phyloP scores from a whole-genome alignment of 2,113 vertebrate species.

The Podilymbus podiceps region DNA sequence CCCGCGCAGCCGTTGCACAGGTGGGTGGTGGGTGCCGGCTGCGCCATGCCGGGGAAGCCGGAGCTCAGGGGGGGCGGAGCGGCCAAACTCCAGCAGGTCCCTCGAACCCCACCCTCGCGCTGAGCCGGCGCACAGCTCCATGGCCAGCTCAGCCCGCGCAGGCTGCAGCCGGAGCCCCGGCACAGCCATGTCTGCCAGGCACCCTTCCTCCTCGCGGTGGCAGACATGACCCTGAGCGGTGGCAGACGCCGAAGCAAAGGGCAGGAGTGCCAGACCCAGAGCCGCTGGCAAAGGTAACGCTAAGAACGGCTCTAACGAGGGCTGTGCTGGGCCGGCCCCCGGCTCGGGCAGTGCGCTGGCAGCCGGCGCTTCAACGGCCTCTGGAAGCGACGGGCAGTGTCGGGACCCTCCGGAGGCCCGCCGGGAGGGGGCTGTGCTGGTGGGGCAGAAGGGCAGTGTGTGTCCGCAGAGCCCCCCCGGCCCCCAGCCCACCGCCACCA shows the following conservation, averaged over 20 bases:
- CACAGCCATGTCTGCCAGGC: neutral
- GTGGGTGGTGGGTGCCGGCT: fast-evolving
- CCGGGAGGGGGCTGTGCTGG: neutral
- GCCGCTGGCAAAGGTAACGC: neutral
- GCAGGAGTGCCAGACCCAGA: neutral
- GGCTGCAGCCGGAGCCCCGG: neutral
- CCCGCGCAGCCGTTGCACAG: neutral
- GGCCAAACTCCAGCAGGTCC: neutral
- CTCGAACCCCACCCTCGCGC: neutral
- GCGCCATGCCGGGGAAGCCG: fast-evolving
- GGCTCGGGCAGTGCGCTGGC: too few species aligned
- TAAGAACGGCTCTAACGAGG: neutral
- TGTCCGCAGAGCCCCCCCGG: neutral
- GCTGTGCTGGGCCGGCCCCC: too few species aligned
- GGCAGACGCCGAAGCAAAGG: neutral
- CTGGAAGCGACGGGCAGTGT: neutral
- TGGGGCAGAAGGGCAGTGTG: neutral
- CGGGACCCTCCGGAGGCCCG: neutral
- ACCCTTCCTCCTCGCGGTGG: too few species aligned
- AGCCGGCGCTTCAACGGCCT: too few species aligned
- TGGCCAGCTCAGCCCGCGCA: neutral
- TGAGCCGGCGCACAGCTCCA: neutral
- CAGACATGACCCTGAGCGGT: too few species aligned
- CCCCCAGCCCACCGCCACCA: neutral
- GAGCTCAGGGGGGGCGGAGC: neutral